Evolutionary conservation across 2,113 vertebrate genomes (phyloP), one percentile per base, ranked within the genome.

Genomic region (Connochaetes taurinus): DNA sequence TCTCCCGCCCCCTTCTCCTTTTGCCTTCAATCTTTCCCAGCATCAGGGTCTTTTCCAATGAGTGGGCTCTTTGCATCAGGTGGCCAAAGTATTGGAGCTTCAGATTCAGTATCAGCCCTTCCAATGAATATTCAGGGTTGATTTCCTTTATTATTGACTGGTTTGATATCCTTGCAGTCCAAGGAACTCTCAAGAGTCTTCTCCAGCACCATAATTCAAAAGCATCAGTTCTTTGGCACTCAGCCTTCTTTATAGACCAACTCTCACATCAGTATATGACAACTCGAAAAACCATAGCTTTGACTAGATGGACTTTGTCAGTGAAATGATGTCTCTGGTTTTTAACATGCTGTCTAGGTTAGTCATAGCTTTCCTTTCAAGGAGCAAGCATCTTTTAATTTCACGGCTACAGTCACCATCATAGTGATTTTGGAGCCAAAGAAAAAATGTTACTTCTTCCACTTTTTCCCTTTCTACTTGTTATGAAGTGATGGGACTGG

Each of bases 1-100:
- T 74, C 36, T 74, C 21, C 36, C 0, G 0, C 21, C 11, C 40
- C 4, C 40, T 76, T 76, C 36, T 27, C 40, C 71, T 43, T 27
- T 76, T 43, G 71, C 21, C 71, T 76, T 43, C 36, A 76, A 43
- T 76, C 23, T 43, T 76, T 43, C 71, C 23, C 40, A 76, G 71
- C 36, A 76, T 76, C 71, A 43, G 71, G 40, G 40, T 76, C 40
- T 25, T 76, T 76, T 43, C 40, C 71, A 27, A 1, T 76, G 40
- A 76, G 21, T 76, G 12, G 71, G 71, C 21, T 76, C 12, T 76
- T 76, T 27, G 36, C 71, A 43, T 76, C 71, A 76, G 12, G 36
- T 76, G 71, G 23, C 23, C 71, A 76, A 76, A 76, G 40, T 76
- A 43, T 76, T 76, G 71, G 71, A 43, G 23, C 23, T 43, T 27